These are phyloP conservation scores for Arizona elegans DNA, from an alignment of 2,113 vertebrate genomes.

Conservation along the genomic window DNA sequence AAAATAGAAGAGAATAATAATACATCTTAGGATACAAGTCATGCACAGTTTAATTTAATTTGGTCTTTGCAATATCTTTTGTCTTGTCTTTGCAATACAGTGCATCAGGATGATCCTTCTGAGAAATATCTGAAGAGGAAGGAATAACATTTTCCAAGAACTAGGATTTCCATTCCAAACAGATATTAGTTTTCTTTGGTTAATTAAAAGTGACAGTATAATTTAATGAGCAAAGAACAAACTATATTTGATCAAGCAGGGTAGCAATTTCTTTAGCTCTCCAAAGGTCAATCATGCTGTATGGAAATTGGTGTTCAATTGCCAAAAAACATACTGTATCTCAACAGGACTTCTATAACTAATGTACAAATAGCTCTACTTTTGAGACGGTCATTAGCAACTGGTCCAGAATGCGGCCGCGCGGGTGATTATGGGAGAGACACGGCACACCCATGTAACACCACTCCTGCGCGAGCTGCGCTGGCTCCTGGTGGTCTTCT, in stretches of 20 bases:
- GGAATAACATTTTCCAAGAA: not conserved
- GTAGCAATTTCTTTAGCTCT: not conserved
- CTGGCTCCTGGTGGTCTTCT: too few relatives aligned
- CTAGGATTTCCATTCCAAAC: not conserved
- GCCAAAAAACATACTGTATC: not conserved
- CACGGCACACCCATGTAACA: too few relatives aligned
- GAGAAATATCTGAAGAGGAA: not conserved
- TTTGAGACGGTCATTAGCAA: not conserved
- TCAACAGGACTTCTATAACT: not conserved
- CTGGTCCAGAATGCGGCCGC: too few relatives aligned
- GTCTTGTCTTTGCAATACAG: not conserved
- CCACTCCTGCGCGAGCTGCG: too few relatives aligned
- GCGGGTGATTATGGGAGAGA: too few relatives aligned
- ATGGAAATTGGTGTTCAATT: not conserved
- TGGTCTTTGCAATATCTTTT: not conserved
- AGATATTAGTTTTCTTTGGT: not conserved
- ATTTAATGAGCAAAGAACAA: slow-evolving; percentile 23
- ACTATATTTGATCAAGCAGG: not conserved
- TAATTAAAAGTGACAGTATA: slow-evolving; percentile 1
- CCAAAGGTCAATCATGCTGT: not conserved
- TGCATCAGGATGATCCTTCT: slow-evolving; percentile 17
- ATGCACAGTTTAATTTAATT: not conserved
- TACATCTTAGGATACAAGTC: not conserved
- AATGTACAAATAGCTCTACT: not conserved
- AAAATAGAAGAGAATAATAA: not conserved